Evolutionary conservation across 2,797 vertebrate genomes (phyloP).

Genomic region (Prionace glauca): DNA sequence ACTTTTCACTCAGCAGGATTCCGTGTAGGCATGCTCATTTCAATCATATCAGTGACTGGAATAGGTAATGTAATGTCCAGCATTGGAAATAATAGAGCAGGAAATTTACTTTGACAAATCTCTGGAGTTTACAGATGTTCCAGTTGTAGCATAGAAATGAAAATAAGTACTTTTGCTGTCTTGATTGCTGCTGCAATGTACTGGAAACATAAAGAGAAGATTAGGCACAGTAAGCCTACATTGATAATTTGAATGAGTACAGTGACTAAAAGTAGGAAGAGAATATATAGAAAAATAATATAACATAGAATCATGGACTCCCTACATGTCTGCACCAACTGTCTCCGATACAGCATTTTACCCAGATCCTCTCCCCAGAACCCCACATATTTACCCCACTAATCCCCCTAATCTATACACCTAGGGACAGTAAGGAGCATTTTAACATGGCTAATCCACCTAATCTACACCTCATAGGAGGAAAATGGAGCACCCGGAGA

Average conservation of each 20-base stretch:
- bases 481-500: too few relatives aligned
- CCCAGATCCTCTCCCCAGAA: too few relatives aligned
- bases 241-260: neutral
- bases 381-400: too few relatives aligned
- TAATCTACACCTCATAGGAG: too few relatives aligned
- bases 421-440: too few relatives aligned
- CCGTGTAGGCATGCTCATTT: neutral
- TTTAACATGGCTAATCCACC: too few relatives aligned
- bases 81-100: neutral
- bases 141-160: neutral
- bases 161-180: neutral
- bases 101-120: neutral
- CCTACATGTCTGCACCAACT: too few relatives aligned
- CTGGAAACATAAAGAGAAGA: neutral
- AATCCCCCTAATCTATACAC: too few relatives aligned
- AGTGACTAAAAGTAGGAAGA: neutral
- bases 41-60: neutral
- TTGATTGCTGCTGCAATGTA: neutral
- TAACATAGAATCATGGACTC: neutral
- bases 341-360: too few relatives aligned
- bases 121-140: neutral
- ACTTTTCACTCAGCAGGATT: neutral
- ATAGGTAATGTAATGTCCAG: neutral
- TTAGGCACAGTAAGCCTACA: neutral
- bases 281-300: neutral